Percentiles rank a stretch among this genome's conserved stretches.
phyloP scores from a whole-genome alignment of 2,888 invertebrate species.

The Athetis lepigone region DNA sequence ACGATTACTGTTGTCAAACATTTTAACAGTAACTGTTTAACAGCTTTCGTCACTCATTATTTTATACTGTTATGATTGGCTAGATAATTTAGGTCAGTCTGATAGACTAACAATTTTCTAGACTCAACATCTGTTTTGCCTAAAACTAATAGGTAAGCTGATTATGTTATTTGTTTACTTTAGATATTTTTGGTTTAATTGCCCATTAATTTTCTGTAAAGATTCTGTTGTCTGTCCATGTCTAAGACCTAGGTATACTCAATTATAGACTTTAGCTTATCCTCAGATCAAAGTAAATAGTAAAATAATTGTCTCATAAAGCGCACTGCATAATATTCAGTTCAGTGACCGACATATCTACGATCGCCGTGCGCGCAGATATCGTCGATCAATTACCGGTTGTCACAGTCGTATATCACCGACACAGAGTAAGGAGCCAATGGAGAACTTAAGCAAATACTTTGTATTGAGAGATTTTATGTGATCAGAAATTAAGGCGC shows the following conservation, averaged over 20 bases:
- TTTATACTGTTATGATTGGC: not conserved
- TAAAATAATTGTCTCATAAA: slow-evolving; percentile 44
- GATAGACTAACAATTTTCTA: no score
- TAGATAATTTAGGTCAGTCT: no score
- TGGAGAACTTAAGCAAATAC: slow-evolving; percentile 16
- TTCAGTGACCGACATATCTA: slow-evolving; percentile 63
- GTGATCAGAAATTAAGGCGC: not conserved
- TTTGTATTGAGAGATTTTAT: not conserved
- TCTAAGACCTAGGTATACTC: not conserved
- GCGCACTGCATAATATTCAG: slow-evolving; percentile 50
- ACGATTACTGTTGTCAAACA: no score
- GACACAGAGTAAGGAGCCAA: slow-evolving; percentile 27
- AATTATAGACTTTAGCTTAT: slow-evolving; percentile 19
- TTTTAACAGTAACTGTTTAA: not conserved
- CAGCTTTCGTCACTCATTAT: not conserved
- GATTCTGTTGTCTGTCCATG: no score
- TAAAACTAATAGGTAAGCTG: no score
- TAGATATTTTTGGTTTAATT: not conserved
- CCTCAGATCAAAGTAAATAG: slow-evolving; percentile 45
- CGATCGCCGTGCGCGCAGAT: slow-evolving; percentile 65
- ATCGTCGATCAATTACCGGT: slow-evolving; percentile 79
- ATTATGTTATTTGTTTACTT: no score
- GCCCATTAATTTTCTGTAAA: no score
- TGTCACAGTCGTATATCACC: slow-evolving; percentile 74
- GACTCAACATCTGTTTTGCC: no score